Conservation (phyloP, 2,113 vertebrate genomes). For the Sitta europaea region DNA sequence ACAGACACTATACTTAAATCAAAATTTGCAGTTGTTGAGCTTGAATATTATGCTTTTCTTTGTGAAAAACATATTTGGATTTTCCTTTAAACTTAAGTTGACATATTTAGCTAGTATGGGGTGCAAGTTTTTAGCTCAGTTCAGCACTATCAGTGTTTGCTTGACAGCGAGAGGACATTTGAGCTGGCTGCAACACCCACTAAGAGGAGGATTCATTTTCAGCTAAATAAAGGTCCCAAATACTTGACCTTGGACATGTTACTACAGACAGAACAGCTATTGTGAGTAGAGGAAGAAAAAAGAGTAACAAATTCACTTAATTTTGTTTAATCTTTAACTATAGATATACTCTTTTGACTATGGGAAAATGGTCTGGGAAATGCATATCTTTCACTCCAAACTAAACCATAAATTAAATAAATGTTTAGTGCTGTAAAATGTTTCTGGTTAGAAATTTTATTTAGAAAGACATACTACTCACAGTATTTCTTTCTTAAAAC, state of each 20-base stretch:
- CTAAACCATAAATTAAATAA: not conserved
- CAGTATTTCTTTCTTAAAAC: not conserved
- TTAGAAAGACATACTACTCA: not conserved
- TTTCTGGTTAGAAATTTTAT: not conserved
- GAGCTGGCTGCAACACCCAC: not conserved
- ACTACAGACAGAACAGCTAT: not conserved
- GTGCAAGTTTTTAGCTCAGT: not conserved
- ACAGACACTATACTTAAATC: not conserved
- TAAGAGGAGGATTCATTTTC: not conserved
- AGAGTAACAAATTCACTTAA: not conserved
- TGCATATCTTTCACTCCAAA: not conserved
- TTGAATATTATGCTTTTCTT: not conserved
- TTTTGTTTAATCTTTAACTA: not conserved
- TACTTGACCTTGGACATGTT: not conserved
- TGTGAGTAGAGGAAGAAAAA: not conserved
- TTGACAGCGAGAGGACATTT: not conserved
- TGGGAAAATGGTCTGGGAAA: not conserved
- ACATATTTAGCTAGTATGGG: accelerated
- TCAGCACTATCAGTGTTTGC: not conserved
- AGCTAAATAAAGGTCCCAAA: not conserved
- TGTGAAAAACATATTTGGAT: not conserved
- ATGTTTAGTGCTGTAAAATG: not conserved
- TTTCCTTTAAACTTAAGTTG: not conserved
- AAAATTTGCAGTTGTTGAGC: not conserved
- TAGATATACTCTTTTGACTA: not conserved